Base-by-base conservation (phyloP, 2,113 vertebrate species). In the Conger conger region DNA sequence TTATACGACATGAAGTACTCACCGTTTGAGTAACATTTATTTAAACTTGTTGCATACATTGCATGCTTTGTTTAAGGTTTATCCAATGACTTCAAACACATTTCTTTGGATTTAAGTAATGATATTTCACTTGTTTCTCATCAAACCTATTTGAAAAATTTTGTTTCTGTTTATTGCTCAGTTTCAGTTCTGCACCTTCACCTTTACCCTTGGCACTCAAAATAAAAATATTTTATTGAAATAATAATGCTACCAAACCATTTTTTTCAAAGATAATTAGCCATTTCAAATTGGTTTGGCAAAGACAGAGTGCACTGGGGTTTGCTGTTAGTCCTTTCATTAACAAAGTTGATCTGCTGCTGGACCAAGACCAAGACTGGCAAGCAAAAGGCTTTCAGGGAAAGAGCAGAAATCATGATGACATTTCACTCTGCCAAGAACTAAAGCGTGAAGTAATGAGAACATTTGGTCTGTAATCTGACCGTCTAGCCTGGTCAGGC, bases 281-380 rank as follows among this genome's bases (percentile, higher is more conserved):
- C 76, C 36, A 7, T 78, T 38, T 78, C 76, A 78, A 78, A 78
- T 38, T 35, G 33, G 73, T 76, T 35, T 76, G 76, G 36, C 11
- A 17, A 1, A 38, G 18, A 18, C 3, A 79, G 38, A 38, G 38
- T 23, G 33, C 20, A 79, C 36, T 40, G 38, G 78, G 37, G 36
- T 42, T 79, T 79, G 37, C 36, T 36, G 18, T 42, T 50, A 50
- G 79, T 81, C 79, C 79, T 53, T 76, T 42, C 68, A 50, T 33
- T 83, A 27, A 79, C 20, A 23, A 16, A 40, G 36, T 23, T 35
- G 36, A 40, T 79, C 36, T 79, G 78, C 37, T 42, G 27, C 27
- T 79, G 36, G 68, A 73, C 33, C 33, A 79, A 79, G 38, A 79
- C 42, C 40, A 38, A 83, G 38, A 37, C 82, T 30, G 37, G n/a